These are phyloP conservation scores for Myopa testacea DNA, from an alignment of 2,888 invertebrate species.

Conservation along the genomic window DNA sequence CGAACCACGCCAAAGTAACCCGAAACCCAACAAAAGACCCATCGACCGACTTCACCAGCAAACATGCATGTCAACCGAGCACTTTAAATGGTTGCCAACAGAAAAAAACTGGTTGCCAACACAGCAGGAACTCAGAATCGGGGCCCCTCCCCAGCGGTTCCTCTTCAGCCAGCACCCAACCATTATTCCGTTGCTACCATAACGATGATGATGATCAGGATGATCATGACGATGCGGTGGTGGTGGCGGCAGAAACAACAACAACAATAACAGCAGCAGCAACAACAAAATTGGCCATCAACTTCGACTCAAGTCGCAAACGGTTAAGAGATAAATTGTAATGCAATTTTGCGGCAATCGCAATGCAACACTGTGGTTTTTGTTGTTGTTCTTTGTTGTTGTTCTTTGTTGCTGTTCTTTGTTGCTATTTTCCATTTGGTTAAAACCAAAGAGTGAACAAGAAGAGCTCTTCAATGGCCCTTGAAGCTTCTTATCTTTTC, in stretches of 20 bases:
- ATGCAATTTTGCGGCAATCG: constrained; percentile 11
- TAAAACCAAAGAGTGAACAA: not conserved
- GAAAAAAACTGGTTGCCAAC: not conserved
- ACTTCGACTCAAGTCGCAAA: not conserved
- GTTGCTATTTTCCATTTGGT: too few relatives aligned
- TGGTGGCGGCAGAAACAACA: not conserved
- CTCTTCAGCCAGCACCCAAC: not conserved
- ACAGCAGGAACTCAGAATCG: not conserved
- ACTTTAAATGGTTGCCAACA: constrained; percentile 20
- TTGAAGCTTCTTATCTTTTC: not conserved
- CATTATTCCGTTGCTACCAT: not conserved
- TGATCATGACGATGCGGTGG: not conserved
- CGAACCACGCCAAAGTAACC: not conserved
- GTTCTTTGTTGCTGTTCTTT: not conserved
- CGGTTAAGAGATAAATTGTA: constrained; percentile 9
- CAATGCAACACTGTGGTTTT: not conserved
- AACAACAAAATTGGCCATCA: constrained; percentile 14
- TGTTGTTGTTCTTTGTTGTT: not conserved
- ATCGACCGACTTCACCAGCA: not conserved
- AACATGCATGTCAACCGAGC: constrained; percentile 1
- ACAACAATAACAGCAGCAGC: not conserved
- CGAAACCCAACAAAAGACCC: not conserved
- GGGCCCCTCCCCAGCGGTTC: not conserved
- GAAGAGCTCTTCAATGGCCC: not conserved
- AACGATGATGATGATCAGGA: not conserved